Evolutionary conservation across 2,888 invertebrate genomes (phyloP), one percentile per base, ranked within the genome.

Genomic region (Embidobia sp.): DNA sequence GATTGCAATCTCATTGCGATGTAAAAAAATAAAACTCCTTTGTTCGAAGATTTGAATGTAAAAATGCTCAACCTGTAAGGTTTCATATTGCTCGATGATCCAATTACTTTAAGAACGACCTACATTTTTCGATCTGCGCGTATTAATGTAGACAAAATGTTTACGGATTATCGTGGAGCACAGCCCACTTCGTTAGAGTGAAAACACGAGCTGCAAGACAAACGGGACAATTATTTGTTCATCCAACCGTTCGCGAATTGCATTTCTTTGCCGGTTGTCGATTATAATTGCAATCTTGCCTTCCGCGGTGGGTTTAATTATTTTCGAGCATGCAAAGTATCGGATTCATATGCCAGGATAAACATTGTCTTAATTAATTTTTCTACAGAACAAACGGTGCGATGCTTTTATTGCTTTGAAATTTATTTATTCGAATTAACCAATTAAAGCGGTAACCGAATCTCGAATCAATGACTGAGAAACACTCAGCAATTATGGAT

Each of bases 61-160:
- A 55, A 55, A 55, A 55, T 18, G 26, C 18, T 15, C 40, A 29
- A 42, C 10, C 42, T 29, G 22, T 55, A 55, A 40, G 55, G 40
- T 55, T 55, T 51, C 51, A 13, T 51, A 51, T 35, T 35, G 35
- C 33, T 35, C 35, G 35, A 35, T 51, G 13, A 51, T 51, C 35
- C 51, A 5, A 35, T 51, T 51, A 51, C 35, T 19, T 35, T 18
- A 40, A 26, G 40, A 29, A 33, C 42, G 40, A 29, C 55, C 40
- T 40, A 55, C 7, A 40, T 29, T 29, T 53, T 37, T 42, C 27
- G 13, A 8, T 1, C 3, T 8, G 6, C 4, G 7, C 5, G 18
- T 7, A 40, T 40, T 40, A 40, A 55, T 18, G 19, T 1, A 22
- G 27, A 10, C 26, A 8, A 55, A 55, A 10, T 27, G 40, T 40